Base-by-base conservation (phyloP, 2,888 invertebrate genomes). In the Drepanosiphum platanoidis region DNA sequence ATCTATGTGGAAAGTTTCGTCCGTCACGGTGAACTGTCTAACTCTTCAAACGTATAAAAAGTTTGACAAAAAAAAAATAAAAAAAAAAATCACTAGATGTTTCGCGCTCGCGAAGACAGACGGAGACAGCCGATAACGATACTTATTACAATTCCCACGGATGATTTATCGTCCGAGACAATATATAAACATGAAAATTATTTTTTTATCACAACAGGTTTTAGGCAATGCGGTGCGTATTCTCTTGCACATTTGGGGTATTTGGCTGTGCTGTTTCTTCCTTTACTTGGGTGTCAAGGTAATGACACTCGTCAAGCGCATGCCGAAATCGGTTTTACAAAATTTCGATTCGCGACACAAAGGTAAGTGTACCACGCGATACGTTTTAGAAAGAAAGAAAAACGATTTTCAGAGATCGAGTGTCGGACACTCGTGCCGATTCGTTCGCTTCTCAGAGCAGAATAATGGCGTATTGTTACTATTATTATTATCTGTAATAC, bases 231-330 rank as follows among this genome's bases (percentile, higher is more conserved):
- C 91, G 77, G 90, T 91, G 77, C 92, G 92, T 88, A 90, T 90
- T n/a, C 88, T 91, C 64, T 92, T 92, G 88, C 90, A 91, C 74
- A 87, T 90, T 68, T 92, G 92, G 92, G 91, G 91, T 71, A 88
- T 91, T 79, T 89, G 91, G 87, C 89, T 92, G 82, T 92, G 92
- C 88, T 89, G 90, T 75, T 90, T 90, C n/a, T 92, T 92, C 88
- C 90, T 92, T 46, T 91, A 91, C 87, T 91, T 91, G 72, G 92
- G 92, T 46, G 90, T 91, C 88, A 90, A 90, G 87, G 90, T 92
- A 83, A 90, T 91, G 88, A 88, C 89, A 78, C 88, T 91, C 66
- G 88, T 91, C 34, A 88, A 89, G 87, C 89, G 89, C 86, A 89
- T 91, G 88, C 91, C 91, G 58, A 89, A 89, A 87, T 90, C 89